A percentile compares a stretch with the other conserved stretches of the same genome.
These are phyloP conservation scores for Eudemis profundana DNA, from an alignment of 2,888 invertebrate species.

Conservation along the genomic window DNA sequence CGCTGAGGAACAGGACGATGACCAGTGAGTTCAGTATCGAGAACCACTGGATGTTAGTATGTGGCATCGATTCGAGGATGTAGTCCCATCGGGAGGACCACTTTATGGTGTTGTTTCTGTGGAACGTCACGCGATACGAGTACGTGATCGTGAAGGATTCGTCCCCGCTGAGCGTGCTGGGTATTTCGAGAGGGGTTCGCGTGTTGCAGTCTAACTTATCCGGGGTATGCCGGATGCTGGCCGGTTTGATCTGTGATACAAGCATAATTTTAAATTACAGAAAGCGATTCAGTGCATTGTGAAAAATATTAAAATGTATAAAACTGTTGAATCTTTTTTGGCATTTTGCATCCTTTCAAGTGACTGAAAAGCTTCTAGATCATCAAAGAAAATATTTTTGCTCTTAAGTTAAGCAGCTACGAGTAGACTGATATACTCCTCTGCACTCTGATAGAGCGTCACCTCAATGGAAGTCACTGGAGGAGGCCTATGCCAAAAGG, in stretches of 20 bases:
- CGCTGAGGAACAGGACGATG: conserved; percentile 97
- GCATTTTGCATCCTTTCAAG: too few species aligned
- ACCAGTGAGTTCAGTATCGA: conserved; percentile 99
- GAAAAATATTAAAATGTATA: too few species aligned
- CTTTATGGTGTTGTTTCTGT: conserved; percentile 92
- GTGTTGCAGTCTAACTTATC: conserved; percentile 79
- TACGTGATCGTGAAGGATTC: conserved; percentile 89
- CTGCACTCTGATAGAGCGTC: too few species aligned
- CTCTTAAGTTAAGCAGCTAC: too few species aligned
- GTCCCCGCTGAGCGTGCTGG: conserved; percentile 78
- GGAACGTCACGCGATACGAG: conserved; percentile 94
- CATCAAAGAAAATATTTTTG: too few species aligned
- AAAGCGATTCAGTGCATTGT: too few species aligned
- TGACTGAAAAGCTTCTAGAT: neutral
- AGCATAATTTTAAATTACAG: neutral
- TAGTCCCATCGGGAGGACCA: conserved; percentile 99
- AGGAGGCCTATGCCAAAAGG: too few species aligned
- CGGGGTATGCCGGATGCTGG: conserved; percentile 83
- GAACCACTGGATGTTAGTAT: conserved; percentile 99
- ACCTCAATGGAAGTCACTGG: too few species aligned
- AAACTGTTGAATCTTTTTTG: too few species aligned
- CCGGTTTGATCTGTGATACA: conserved; percentile 76
- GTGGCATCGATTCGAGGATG: conserved; percentile 98
- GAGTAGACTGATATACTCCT: too few species aligned
- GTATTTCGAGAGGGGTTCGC: conserved; percentile 89